phyloP scores from a whole-genome alignment of 2,888 invertebrate genomes.

The Scaptodrosophila latifasciaeformis region DNA sequence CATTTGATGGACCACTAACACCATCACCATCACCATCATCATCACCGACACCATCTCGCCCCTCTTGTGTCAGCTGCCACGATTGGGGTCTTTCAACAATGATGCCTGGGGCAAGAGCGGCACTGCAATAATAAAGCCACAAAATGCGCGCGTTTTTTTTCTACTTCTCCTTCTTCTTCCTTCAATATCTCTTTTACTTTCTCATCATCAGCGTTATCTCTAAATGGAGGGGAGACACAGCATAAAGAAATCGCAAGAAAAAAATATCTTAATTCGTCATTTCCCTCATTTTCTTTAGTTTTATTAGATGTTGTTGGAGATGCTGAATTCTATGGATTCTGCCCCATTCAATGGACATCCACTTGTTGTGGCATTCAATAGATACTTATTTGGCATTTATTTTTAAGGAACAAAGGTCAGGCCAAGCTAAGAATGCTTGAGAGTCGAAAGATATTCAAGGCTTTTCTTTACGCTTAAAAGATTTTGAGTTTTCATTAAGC shows the following conservation, averaged over 20 bases:
- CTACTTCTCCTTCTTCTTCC: constrained; percentile 7
- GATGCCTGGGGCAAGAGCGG: not conserved
- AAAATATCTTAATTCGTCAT: constrained; percentile 59
- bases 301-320: constrained; percentile 67
- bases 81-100: not conserved
- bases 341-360: not conserved
- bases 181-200: too few species aligned
- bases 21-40: constrained; percentile 35
- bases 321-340: constrained; percentile 61
- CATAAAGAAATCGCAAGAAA: constrained; percentile 61
- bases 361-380: not conserved
- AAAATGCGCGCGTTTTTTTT: constrained; percentile 54
- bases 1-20: constrained; percentile 67
- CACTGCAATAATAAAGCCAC: constrained; percentile 9
- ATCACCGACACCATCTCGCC: constrained; percentile 11
- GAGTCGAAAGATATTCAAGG: too few species aligned
- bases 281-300: constrained; percentile 43
- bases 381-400: not conserved
- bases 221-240: not conserved
- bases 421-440: too few species aligned
- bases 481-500: too few species aligned
- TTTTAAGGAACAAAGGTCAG: too few species aligned
- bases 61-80: not conserved
- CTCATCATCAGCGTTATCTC: constrained; percentile 29
- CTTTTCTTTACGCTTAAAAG: too few species aligned